These are phyloP conservation scores for Ceuthmochares aereus DNA, from an alignment of 2,113 vertebrate genomes.

Conservation along the genomic window DNA sequence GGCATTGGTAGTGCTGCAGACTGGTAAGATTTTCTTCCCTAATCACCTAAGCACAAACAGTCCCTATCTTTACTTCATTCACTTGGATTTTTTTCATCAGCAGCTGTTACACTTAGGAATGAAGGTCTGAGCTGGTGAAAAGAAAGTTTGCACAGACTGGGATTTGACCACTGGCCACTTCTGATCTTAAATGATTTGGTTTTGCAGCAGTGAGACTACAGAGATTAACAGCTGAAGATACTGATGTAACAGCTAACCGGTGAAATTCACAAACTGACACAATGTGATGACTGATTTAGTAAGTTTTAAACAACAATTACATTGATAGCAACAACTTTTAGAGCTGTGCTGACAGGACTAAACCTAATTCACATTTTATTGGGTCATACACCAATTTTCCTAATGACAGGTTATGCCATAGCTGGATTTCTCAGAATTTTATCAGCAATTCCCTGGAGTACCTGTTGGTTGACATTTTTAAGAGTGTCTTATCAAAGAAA, in stretches of 20 bases:
- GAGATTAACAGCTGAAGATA: background rate
- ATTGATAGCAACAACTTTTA: background rate
- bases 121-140: background rate
- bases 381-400: background rate
- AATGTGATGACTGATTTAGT: background rate
- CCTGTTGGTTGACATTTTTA: background rate
- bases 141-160: background rate
- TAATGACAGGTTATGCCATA: background rate
- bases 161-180: background rate
- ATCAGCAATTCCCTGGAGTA: background rate
- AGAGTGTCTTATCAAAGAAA: background rate
- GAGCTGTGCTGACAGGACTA: background rate
- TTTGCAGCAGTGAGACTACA: background rate
- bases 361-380: background rate
- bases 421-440: background rate
- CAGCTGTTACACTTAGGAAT: background rate
- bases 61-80: background rate
- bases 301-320: background rate
- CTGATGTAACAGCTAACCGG: background rate
- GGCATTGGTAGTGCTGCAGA: background rate
- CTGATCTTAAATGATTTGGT: background rate
- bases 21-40: background rate
- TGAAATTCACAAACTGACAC: background rate
- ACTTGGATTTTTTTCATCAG: background rate
- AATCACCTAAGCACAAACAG: background rate